These are phyloP conservation scores for Microplitis demolitor DNA, from an alignment of 1,140 invertebrate species.

Conservation along the genomic window DNA sequence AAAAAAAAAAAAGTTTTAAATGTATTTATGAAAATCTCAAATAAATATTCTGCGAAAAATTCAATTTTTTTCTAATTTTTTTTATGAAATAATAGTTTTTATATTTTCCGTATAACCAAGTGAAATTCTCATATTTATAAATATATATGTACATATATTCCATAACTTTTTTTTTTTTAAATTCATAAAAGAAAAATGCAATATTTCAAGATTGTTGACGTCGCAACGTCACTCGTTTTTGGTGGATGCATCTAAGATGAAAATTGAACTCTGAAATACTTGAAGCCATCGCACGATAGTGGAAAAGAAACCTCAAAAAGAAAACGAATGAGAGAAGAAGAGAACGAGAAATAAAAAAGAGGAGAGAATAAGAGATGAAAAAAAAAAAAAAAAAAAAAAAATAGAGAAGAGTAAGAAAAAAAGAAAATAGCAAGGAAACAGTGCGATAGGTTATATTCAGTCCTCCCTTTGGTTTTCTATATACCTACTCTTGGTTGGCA, in stretches of 20 bases:
- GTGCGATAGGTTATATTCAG: not conserved
- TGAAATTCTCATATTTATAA: too few species aligned
- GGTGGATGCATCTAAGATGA: not conserved
- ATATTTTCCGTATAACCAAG: too few species aligned
- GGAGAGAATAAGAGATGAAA: not conserved
- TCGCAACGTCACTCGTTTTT: not conserved
- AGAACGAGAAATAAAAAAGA: too few species aligned
- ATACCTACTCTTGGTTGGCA: not conserved
- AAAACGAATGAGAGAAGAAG: too few species aligned
- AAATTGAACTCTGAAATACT: constrained; percentile 1
- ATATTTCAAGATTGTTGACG: not conserved
- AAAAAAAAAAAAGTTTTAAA: too few species aligned
- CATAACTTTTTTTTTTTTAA: too few species aligned
- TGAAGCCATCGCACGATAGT: not conserved
- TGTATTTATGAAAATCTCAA: too few species aligned
- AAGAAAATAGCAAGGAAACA: not conserved
- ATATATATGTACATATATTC: too few species aligned
- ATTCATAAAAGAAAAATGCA: not conserved
- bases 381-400: not conserved
- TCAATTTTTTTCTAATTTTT: too few species aligned
- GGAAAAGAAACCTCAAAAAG: not conserved
- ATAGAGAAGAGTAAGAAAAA: not conserved
- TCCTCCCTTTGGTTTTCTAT: too few species aligned
- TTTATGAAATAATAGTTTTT: too few species aligned
- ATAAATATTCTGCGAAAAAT: too few species aligned